Base-by-base conservation (phyloP, 2,797 vertebrate genomes). In the Enoplosus armatus region DNA sequence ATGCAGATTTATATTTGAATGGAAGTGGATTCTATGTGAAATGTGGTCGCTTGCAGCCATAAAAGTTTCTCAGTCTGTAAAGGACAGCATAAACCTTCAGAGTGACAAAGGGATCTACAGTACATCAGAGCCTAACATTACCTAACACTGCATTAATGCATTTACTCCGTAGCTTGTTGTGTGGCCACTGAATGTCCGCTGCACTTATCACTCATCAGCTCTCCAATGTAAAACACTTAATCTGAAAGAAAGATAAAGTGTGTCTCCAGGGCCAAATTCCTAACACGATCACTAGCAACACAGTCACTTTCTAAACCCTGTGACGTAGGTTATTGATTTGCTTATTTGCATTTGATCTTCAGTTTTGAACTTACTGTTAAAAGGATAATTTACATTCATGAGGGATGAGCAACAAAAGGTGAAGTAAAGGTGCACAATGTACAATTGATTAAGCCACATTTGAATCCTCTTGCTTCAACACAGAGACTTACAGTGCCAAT, bases 191-290 rank as follows among this genome's bases (percentile, higher is more conserved):
- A 16, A 59, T n/a, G 11, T 61, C 39, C 6, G 5, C 31, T 45
- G 39, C 8, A 14, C 22, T 48, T 24, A 62, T 31, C 55, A 41
- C 24, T 37, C 26, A 12, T 11, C 27, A 31, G 8, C 5, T 41
- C 14, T 41, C 0, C 10, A 53, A 8, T 33, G 18, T 8, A 53
- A 60, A 58, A 16, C 4, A 54, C 12, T 6, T 24, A 20, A 45
- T 41, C 27, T n/a, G 33, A n/a, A 22, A 58, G 12, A 60, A 16
- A 75, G 45, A 60, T 75, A 59, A 58, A 33, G 24, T 62, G 7
- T 45, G 39, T 65, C 31, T 27, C 2, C 35, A 53, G 8, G 55
- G 54, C 14, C 47, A 24, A 27, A 51, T 45, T 67, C 54, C 55
- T 35, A 15, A 61, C 9, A 29, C 37, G 35, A 26, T 60, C 37